Evolutionary conservation across 2,113 vertebrate species (phyloP).

Genomic region (Psettodes erumei): DNA sequence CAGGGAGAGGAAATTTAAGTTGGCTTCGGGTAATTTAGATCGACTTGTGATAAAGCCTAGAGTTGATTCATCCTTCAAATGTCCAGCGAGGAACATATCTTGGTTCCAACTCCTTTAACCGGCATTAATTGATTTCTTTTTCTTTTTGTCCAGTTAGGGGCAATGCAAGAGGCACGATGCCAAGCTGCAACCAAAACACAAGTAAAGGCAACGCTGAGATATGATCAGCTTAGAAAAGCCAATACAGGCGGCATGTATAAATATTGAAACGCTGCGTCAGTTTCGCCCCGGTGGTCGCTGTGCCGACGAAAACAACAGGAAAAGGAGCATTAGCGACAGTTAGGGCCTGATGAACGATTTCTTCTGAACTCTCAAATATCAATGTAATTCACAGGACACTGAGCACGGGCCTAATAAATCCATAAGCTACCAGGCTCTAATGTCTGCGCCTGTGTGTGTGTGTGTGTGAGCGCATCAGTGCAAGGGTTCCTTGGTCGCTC

Average conservation of each 20-base stretch:
- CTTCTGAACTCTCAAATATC: neutral
- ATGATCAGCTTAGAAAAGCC: neutral
- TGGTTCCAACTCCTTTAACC: neutral
- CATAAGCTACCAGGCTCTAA: neutral
- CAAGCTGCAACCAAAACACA: too few relatives aligned
- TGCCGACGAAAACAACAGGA: too few relatives aligned
- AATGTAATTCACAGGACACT: neutral
- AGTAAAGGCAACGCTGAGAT: neutral
- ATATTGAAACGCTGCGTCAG: too few relatives aligned
- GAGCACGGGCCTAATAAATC: neutral
- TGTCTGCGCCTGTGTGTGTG: neutral
- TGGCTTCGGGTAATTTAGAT: neutral
- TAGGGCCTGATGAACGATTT: neutral
- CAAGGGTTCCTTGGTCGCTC: slow-evolving; percentile 34
- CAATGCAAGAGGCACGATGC: neutral
- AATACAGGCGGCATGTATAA: too few relatives aligned
- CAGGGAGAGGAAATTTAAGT: neutral
- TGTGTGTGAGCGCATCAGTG: slow-evolving; percentile 2
- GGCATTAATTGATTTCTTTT: neutral
- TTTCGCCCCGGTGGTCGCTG: too few relatives aligned
- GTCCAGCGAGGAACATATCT: neutral
- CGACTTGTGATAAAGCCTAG: too few relatives aligned
- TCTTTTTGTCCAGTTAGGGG: neutral
- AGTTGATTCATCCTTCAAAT: neutral
- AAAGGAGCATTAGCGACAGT: neutral